Base-by-base conservation (phyloP, 2,797 vertebrate genomes). In the Eleutherodactylus coqui region DNA sequence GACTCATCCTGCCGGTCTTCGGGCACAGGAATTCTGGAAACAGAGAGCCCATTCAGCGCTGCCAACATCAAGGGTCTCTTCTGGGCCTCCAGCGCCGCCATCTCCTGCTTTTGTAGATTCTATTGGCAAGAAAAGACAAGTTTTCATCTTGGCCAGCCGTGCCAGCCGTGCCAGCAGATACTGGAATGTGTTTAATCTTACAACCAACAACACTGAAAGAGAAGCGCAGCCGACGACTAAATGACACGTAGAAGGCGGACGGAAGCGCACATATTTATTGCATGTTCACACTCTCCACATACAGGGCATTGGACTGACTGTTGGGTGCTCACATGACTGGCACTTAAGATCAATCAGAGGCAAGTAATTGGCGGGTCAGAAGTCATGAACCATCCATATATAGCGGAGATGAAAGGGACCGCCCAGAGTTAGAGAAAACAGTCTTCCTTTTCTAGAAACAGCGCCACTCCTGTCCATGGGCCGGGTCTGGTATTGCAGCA, bases 21-120 rank as follows among this genome's bases (percentile, higher is more conserved):
- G 0, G 95, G 94, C 89, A 96, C 95, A 0, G 97, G 94, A 95
- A 97, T 95, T 27, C 96, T 95, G 85, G 95, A 94, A 88, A 96
- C 96, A 0, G 96, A 96, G 84, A 98, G 96, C 51, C 98, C 97
- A 29, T 99, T 99, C 89, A 98, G 90, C 0, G 97, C 95, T 24
- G 97, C 97, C 96, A 98, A 95, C 97, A 97, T 98, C 93, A 99
- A 93, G 43, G 98, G 97, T 87, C 98, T 95, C 96, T 98, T 98
- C 94, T 97, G 95, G 24, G 95, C 97, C 94, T 99, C 97, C 93
- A 97, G 96, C 87, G 93, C 93, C 21, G 96, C 97, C 96, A 97
- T 96, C 95, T 97, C 98, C 94, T 98, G 97, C 91, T 97, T 96
- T 91, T 99, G 97, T 92, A 99, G 95, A 90, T 97, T 98, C 97